Conservation (phyloP, 2,113 vertebrate genomes). For the Callospermophilus lateralis region DNA sequence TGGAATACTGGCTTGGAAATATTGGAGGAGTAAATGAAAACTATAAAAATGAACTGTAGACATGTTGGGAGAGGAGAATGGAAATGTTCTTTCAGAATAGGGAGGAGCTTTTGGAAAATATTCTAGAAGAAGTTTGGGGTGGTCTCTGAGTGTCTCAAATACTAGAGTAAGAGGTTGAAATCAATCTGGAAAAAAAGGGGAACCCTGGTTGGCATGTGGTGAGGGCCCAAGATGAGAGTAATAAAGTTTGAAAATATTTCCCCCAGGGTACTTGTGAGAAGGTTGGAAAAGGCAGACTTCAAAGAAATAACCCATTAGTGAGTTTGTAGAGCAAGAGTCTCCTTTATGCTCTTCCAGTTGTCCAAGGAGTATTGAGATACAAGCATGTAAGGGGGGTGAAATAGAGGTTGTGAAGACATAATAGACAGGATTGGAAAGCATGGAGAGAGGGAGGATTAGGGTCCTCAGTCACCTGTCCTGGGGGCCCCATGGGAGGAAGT, state of each 20-base stretch:
- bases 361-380: not conserved
- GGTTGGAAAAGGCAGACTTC: not conserved
- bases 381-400: not conserved
- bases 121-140: not conserved
- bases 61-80: not conserved
- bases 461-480: not conserved
- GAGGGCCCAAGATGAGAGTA: not conserved
- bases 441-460: not conserved
- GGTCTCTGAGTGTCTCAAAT: not conserved
- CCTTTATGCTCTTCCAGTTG: not conserved
- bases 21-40: not conserved
- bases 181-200: not conserved
- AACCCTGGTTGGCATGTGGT: not conserved
- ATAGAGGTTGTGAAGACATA: not conserved
- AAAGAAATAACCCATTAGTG: not conserved
- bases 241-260: not conserved
- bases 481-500: rapidly evolving
- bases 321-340: not conserved
- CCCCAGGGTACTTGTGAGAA: not conserved
- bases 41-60: not conserved
- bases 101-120: not conserved
- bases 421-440: not conserved
- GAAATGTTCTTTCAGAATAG: not conserved
- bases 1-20: not conserved
- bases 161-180: not conserved